A percentile compares a stretch with the other conserved stretches of the same genome.
phyloP scores from a whole-genome alignment of 2,888 invertebrate species.

The Morpho deidamia region DNA sequence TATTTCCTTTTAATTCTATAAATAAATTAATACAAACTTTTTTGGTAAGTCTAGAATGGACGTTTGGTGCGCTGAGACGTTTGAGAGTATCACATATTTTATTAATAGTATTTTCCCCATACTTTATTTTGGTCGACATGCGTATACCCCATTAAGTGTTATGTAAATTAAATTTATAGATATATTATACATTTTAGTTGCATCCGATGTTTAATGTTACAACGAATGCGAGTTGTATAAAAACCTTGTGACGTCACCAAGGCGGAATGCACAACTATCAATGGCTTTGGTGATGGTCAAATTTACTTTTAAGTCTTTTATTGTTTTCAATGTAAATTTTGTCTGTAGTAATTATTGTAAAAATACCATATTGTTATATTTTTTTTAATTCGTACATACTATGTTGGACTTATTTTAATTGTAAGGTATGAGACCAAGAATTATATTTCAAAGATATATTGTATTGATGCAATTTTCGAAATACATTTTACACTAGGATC shows the following conservation, averaged over 20 bases:
- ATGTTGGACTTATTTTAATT: conserved; percentile 62
- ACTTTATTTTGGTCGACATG: no score
- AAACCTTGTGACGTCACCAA: neutral
- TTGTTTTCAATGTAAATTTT: conserved; percentile 48
- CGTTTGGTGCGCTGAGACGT: no score
- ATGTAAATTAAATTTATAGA: conserved; percentile 15
- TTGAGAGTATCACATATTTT: no score
- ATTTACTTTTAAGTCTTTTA: conserved; percentile 15
- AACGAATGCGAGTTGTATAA: neutral
- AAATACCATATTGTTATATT: conserved; percentile 63
- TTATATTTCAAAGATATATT: conserved; percentile 70
- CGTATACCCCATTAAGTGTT: neutral
- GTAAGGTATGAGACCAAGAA: conserved; percentile 72
- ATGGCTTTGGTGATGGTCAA: conserved; percentile 20
- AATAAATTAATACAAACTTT: no score
- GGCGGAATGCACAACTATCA: conserved; percentile 19
- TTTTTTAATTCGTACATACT: conserved; percentile 51
- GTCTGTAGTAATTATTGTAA: conserved; percentile 54
- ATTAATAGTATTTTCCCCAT: no score
- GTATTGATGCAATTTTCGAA: conserved; percentile 76
- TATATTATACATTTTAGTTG: conserved; percentile 13
- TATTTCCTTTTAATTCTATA: no score
- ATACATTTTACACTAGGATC: conserved; percentile 76
- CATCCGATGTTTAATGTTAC: neutral
- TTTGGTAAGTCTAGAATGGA: no score